Evolutionary conservation across 2,113 vertebrate species (phyloP), one percentile per base, ranked within the genome.

Genomic region (Merops nubicus): DNA sequence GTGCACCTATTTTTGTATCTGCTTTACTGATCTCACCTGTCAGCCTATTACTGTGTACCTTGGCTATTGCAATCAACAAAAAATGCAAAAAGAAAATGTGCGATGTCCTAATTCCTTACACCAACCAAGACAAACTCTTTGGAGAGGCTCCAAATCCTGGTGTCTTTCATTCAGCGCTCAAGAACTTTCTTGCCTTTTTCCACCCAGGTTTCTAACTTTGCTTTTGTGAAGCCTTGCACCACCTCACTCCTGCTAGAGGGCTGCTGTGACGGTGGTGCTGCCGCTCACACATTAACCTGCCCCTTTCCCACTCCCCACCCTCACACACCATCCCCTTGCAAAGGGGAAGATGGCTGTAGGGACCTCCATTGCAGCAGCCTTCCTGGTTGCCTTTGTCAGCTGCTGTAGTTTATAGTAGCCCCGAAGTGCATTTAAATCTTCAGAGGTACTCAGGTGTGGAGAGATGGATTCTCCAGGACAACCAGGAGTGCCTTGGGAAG

Each of bases 161-260:
- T 29, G 48, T 48, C 15, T 38, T 81, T 81, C 10, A 25, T 43
- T 47, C 57, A 45, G 9, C 28, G 16, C 28, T 43, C 6, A 64
- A 43, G 13, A 2, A 13, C 18, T 70, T 53, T 48, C n/a, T 79
- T 1, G 2, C 15, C 11, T 22, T 89, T 70, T 84, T 53, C 45
- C 89, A 22, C 10, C 9, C 31, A 63, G 25, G 13, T 77, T 87
- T 73, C 25, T 15, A 45, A 7, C 21, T 69, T 72, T 15, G 29
- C 2, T 28, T 74, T 56, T 2, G 2, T 43, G 63, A 33, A 83
- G 10, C 6, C 0, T 0, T 50, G 57, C 6, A 36, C 20, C 16
- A 40, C 53, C 8, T 9, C 26, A 20, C 36, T 45, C 28, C 45
- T 69, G 43, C 28, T 48, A 10, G 9, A n/a, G 40, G 54, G 23